These are phyloP conservation scores for Sardinella longiceps DNA, from an alignment of 2,797 vertebrate species.

Conservation along the genomic window DNA sequence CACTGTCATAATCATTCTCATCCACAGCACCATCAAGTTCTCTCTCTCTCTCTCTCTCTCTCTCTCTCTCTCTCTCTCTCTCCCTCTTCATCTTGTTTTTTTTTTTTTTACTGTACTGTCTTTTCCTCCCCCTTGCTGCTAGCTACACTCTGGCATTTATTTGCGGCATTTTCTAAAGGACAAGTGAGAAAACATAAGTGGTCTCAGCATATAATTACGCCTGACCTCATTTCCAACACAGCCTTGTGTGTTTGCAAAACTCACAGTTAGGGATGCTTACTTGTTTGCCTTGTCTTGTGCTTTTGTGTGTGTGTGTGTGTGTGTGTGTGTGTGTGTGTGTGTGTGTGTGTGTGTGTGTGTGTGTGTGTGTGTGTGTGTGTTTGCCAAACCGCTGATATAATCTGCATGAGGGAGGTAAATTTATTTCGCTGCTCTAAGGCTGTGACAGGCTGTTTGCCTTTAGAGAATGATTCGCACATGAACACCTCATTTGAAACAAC, in stretches of 20 bases:
- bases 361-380: background rate
- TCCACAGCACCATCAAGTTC: background rate
- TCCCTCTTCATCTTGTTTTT: background rate
- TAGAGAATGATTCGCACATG: background rate
- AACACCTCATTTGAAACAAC: background rate
- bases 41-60: background rate
- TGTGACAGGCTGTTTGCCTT: background rate
- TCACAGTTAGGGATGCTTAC: background rate
- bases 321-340: background rate
- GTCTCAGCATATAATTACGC: slow-evolving; percentile 9
- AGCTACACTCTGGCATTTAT: background rate
- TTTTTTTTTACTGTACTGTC: background rate
- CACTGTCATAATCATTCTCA: background rate
- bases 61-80: background rate
- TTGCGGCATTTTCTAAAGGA: background rate
- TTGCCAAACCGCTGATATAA: background rate
- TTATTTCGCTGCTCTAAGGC: background rate
- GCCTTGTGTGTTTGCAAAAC: background rate
- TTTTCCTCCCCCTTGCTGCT: background rate
- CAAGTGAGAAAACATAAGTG: slow-evolving; percentile 10
- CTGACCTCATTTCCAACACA: slow-evolving; percentile 2
- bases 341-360: background rate
- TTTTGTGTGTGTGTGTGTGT: background rate
- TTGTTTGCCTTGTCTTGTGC: background rate
- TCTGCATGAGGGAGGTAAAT: slow-evolving; percentile 15